Conservation (phyloP, 1,140 invertebrate genomes). For the Drosophila trapezifrons region DNA sequence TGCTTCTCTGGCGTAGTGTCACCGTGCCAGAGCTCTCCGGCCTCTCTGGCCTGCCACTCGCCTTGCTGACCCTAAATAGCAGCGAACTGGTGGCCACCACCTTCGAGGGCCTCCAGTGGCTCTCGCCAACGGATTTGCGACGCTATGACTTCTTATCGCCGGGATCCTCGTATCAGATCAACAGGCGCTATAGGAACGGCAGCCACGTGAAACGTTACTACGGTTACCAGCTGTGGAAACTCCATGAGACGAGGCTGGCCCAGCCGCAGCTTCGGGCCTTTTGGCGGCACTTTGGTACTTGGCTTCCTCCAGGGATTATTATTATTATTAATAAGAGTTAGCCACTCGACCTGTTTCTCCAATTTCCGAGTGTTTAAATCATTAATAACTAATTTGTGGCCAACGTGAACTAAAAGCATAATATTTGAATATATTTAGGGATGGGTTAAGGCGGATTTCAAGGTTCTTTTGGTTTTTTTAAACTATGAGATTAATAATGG, state of each 20-base stretch:
- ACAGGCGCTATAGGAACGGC: slow-evolving; percentile 69
- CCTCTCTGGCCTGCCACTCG: slow-evolving; percentile 35
- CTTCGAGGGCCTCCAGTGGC: slow-evolving; percentile 74
- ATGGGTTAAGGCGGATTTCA: not conserved
- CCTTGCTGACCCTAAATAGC: slow-evolving; percentile 54
- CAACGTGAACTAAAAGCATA: slow-evolving; percentile 3
- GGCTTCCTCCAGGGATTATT: not conserved
- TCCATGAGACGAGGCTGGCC: slow-evolving; percentile 65
- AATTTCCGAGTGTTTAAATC: not conserved
- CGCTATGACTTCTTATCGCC: slow-evolving; percentile 71
- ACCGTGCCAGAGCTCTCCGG: slow-evolving; percentile 43
- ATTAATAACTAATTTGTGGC: not conserved
- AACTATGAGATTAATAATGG: too few species aligned
- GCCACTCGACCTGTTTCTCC: not conserved
- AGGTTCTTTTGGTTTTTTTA: not conserved
- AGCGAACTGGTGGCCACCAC: slow-evolving; percentile 74
- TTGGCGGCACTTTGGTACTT: slow-evolving; percentile 67
- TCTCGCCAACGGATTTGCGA: slow-evolving; percentile 67
- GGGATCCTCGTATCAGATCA: slow-evolving; percentile 75
- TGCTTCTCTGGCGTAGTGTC: slow-evolving; percentile 67
- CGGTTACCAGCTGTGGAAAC: slow-evolving; percentile 74
- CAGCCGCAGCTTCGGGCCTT: slow-evolving; percentile 50
- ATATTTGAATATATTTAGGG: not conserved
- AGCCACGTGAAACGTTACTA: slow-evolving; percentile 67
- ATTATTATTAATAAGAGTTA: too few species aligned